These are phyloP conservation scores for Chelonus formosanus DNA, from an alignment of 2,888 invertebrate species.

Conservation along the genomic window DNA sequence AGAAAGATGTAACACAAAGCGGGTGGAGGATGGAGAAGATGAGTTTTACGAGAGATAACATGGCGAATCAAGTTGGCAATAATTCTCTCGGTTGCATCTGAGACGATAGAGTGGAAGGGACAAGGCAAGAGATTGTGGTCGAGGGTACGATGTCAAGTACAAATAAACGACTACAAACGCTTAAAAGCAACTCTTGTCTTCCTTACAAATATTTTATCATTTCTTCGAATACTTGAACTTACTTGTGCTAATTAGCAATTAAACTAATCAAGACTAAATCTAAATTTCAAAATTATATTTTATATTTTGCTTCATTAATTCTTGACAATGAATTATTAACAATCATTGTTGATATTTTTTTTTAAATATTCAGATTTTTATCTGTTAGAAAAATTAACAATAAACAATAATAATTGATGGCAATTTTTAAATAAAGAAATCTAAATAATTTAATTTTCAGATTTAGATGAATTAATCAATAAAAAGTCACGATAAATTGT, in stretches of 20 bases:
- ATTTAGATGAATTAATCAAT: too few relatives aligned
- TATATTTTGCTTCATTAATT: neutral
- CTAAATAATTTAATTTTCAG: too few relatives aligned
- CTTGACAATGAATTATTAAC: too few relatives aligned
- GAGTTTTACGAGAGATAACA: constrained; percentile 22
- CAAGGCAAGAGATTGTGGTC: constrained; percentile 33
- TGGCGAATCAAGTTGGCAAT: constrained; percentile 16
- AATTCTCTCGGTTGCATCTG: constrained; percentile 10
- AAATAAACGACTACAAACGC: constrained; percentile 29
- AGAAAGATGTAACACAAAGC: neutral
- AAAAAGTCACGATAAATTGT: too few relatives aligned
- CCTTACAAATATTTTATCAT: constrained; percentile 25
- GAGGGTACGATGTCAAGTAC: constrained; percentile 34
- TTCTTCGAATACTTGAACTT: constrained; percentile 13
- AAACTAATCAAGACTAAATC: constrained; percentile 3
- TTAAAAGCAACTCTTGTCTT: constrained; percentile 25
- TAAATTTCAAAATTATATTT: neutral
- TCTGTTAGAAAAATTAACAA: too few relatives aligned
- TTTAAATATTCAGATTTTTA: too few relatives aligned
- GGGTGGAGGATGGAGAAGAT: constrained; percentile 9
- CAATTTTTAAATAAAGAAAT: too few relatives aligned
- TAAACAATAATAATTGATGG: too few relatives aligned
- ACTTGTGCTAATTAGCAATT: neutral
- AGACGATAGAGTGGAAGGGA: constrained; percentile 19
- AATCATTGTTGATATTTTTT: too few relatives aligned